Percentiles rank a stretch among this genome's conserved stretches.
These are phyloP conservation scores for Diaprepes abbreviatus DNA, from an alignment of 2,888 invertebrate species.

Conservation along the genomic window DNA sequence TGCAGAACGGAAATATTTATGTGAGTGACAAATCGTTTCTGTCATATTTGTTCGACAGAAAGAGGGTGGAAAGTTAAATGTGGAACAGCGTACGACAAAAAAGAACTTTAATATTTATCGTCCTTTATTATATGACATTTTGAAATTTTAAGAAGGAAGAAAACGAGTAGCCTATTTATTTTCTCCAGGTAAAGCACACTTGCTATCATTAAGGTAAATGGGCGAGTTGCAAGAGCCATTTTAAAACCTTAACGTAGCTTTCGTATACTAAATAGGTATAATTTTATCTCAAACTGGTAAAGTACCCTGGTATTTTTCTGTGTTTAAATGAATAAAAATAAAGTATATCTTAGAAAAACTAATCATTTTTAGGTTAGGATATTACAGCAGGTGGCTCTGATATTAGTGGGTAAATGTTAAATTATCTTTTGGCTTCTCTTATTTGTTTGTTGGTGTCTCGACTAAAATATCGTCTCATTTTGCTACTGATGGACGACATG, in stretches of 20 bases:
- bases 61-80: neutral
- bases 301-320: neutral
- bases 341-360: no score
- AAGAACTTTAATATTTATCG: neutral
- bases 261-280: neutral
- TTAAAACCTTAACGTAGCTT: slow-evolving; percentile 7
- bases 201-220: slow-evolving; percentile 10
- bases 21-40: slow-evolving; percentile 2
- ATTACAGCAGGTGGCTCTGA: no score
- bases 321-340: no score
- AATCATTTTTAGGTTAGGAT: no score
- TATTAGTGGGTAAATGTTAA: no score
- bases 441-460: no score
- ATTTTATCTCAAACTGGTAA: neutral
- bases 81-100: neutral
- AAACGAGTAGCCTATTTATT: slow-evolving; percentile 15
- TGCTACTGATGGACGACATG: no score
- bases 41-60: slow-evolving; percentile 1
- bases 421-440: no score
- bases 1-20: neutral
- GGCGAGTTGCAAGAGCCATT: slow-evolving; percentile 2
- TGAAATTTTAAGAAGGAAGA: neutral
- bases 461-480: no score
- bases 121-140: neutral
- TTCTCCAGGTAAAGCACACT: neutral